Percentiles rank a stretch among this genome's conserved stretches.
Conservation (phyloP, 2,888 invertebrate species). For the Amaurobius ferox region DNA sequence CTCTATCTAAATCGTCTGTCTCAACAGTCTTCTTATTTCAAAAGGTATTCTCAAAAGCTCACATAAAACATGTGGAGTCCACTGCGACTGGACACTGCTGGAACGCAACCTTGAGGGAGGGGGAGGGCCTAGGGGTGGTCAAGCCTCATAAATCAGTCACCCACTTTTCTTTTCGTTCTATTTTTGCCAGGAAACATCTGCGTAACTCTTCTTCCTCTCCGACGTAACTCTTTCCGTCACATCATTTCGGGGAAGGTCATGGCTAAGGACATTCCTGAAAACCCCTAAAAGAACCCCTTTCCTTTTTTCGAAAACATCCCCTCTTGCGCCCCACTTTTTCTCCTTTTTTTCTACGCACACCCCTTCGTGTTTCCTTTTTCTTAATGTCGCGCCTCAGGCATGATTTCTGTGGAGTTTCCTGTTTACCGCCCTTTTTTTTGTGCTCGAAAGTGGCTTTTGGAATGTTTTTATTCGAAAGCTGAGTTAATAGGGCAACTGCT, state of each 20-base stretch:
- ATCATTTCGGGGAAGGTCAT: slow-evolving; percentile 33
- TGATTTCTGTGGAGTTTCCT: slow-evolving; percentile 6
- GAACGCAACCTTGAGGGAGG: too few species aligned
- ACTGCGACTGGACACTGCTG: neutral
- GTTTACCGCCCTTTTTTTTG: neutral
- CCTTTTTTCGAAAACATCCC: slow-evolving; percentile 36
- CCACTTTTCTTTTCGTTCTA: slow-evolving; percentile 13
- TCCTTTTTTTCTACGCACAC: slow-evolving; percentile 1
- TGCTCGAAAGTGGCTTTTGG: neutral
- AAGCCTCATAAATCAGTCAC: slow-evolving; percentile 34
- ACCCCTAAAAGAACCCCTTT: slow-evolving; percentile 56
- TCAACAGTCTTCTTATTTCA: too few species aligned
- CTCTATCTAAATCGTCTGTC: too few species aligned
- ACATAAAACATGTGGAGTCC: neutral
- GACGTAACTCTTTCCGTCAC: slow-evolving; percentile 10
- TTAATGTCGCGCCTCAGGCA: slow-evolving; percentile 8
- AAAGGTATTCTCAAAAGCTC: too few species aligned
- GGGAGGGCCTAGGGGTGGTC: neutral
- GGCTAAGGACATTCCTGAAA: slow-evolving; percentile 58
- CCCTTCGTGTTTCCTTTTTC: slow-evolving; percentile 6
- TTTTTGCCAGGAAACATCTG: slow-evolving; percentile 52
- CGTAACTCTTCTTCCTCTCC: slow-evolving; percentile 12
- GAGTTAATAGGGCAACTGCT: too few species aligned
- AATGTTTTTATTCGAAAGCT: neutral
- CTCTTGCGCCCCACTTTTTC: slow-evolving; percentile 55